Conservation (phyloP, 2,113 vertebrate species). For the Microtus ochrogaster region DNA sequence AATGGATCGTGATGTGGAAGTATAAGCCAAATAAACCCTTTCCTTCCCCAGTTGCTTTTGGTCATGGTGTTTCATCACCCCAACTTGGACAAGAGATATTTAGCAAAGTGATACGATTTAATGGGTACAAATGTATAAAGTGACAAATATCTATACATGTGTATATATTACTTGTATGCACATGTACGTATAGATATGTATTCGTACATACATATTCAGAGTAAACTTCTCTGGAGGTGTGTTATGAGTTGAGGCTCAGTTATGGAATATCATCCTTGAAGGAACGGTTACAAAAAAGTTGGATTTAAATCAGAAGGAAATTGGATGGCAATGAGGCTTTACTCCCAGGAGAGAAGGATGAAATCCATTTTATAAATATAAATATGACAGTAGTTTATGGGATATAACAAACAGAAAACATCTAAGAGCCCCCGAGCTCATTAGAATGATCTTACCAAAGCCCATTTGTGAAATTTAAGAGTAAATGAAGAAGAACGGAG, state of each 20-base stretch:
- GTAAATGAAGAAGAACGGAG: background rate
- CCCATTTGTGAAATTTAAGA: background rate
- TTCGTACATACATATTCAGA: background rate
- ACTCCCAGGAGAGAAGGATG: background rate
- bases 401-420: background rate
- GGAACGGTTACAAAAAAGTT: background rate
- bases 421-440: background rate
- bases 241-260: background rate
- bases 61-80: background rate
- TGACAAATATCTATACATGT: background rate
- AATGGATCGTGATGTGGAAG: no score
- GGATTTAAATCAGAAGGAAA: background rate
- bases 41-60: no score
- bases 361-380: background rate
- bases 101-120: background rate
- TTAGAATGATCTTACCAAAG: background rate
- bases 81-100: background rate
- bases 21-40: background rate
- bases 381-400: background rate
- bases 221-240: background rate
- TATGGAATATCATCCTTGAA: no score
- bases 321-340: background rate
- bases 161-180: background rate
- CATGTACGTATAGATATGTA: background rate
- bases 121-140: background rate